These are phyloP conservation scores for Xerus inauris DNA, from an alignment of 2,113 vertebrate species.

Conservation along the genomic window DNA sequence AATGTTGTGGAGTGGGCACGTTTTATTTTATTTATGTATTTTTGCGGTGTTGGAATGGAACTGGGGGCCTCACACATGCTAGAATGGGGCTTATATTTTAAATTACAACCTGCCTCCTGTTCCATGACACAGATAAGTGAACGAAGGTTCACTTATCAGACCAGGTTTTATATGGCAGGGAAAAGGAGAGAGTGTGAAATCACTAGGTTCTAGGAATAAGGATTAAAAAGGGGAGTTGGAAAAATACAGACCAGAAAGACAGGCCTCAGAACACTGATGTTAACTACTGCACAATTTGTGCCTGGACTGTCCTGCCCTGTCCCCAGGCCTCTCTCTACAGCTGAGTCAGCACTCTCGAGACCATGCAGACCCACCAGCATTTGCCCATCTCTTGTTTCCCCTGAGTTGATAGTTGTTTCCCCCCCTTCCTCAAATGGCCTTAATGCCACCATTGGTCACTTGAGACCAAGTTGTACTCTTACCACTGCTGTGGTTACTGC, in stretches of 20 bases:
- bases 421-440: background rate
- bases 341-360: background rate
- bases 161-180: background rate
- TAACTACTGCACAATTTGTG: fast-evolving
- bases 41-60: background rate
- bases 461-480: background rate
- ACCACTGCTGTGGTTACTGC: background rate
- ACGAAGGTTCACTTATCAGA: background rate
- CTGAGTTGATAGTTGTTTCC: background rate
- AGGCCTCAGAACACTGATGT: background rate
- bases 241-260: background rate
- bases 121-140: fast-evolving
- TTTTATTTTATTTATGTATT: background rate
- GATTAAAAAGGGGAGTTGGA: background rate
- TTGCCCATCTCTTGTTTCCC: background rate
- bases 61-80: too few species aligned
- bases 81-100: background rate
- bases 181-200: background rate
- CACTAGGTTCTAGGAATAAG: background rate
- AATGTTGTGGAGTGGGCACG: background rate
- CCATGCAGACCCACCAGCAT: background rate
- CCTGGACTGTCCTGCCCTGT: background rate
- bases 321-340: background rate
- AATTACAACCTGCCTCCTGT: background rate
- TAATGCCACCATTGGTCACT: background rate